These are phyloP conservation scores for Asarcornis scutulata DNA, from an alignment of 2,113 vertebrate species.

Conservation along the genomic window DNA sequence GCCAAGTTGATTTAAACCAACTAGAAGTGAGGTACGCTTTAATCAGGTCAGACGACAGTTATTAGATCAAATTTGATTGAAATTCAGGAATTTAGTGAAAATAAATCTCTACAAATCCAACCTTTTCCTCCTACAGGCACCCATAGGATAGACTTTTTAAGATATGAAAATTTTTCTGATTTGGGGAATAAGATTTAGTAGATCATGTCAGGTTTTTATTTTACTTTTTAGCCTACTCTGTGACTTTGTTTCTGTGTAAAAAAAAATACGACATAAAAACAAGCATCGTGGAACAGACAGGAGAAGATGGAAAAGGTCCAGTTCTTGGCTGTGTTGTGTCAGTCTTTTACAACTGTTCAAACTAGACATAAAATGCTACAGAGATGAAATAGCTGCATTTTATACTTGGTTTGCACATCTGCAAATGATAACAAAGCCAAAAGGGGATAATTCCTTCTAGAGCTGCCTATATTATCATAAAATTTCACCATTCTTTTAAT, in stretches of 20 bases:
- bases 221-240: conserved; percentile 8
- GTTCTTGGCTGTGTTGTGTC: not conserved
- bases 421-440: not conserved
- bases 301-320: not conserved
- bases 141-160: conserved; percentile 11
- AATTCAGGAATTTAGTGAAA: conserved; percentile 52
- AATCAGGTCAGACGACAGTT: conserved; percentile 70
- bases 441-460: not conserved
- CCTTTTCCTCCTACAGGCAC: not conserved
- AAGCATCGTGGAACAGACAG: not conserved
- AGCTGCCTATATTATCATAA: fast-evolving
- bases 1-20: conserved; percentile 69
- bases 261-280: conserved; percentile 28
- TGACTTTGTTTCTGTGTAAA: not conserved
- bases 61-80: conserved; percentile 45
- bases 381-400: not conserved
- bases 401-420: not conserved
- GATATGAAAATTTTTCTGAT: not conserved
- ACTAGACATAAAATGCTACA: conserved; percentile 6
- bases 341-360: not conserved
- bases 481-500: not conserved
- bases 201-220: conserved; percentile 38
- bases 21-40: conserved; percentile 36
- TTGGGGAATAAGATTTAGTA: conserved; percentile 43
- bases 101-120: conserved; percentile 11